A percentile compares a stretch with the other conserved stretches of the same genome.
phyloP scores from a whole-genome alignment of 1,140 invertebrate genomes.

The Leguminivora glycinivorella region DNA sequence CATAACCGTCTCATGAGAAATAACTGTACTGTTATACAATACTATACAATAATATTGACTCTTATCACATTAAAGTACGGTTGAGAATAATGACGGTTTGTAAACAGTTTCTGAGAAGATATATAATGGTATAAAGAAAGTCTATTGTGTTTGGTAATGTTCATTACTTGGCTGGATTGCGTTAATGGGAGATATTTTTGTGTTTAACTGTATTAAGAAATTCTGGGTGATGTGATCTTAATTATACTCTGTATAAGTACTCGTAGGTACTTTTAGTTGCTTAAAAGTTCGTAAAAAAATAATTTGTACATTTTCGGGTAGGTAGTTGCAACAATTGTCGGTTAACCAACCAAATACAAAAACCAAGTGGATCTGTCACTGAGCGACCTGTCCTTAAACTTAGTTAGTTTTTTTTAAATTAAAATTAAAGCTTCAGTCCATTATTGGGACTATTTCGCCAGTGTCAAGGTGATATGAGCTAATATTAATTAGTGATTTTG shows the following conservation, averaged over 20 bases:
- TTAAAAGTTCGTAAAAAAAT: too few species aligned
- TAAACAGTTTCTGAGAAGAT: neutral
- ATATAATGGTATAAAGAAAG: conserved; percentile 12
- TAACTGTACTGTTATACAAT: conserved; percentile 8
- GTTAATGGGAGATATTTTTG: neutral
- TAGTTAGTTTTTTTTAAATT: too few species aligned
- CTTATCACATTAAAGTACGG: neutral
- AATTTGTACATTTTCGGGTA: too few species aligned
- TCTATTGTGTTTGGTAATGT: conserved; percentile 7
- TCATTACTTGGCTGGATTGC: conserved; percentile 10
- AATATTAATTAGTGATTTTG: too few species aligned
- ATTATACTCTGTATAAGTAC: neutral
- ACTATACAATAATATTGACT: neutral
- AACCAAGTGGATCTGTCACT: too few species aligned
- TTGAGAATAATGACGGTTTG: neutral
- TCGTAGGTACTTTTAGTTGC: too few species aligned
- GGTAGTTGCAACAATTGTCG: too few species aligned
- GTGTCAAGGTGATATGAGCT: too few species aligned
- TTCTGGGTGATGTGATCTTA: neutral
- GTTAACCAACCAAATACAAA: too few species aligned
- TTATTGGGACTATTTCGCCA: too few species aligned
- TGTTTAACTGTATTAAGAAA: neutral
- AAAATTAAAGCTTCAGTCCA: too few species aligned
- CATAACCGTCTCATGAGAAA: neutral
- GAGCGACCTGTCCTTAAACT: too few species aligned